Evolutionary conservation across 2,888 invertebrate genomes (phyloP), one percentile per base, ranked within the genome.

Genomic region (Lithophane ornitopus): DNA sequence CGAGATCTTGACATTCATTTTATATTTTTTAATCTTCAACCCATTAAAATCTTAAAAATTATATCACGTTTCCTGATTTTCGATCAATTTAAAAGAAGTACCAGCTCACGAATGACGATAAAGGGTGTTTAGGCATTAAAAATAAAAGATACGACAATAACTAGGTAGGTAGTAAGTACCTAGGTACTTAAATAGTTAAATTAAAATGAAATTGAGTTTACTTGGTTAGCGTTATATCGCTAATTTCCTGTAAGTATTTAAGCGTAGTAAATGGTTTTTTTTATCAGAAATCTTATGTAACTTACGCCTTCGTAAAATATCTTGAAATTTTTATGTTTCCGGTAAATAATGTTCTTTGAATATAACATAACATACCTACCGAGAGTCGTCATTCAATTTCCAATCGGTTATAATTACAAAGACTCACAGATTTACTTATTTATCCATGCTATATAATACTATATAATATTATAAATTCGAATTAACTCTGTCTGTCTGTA

Each of bases 1-100:
- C n/a, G 78, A 66, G 54, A 89, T 61, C 14, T 69, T 39, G 63
- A 84, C 26, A 81, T 84, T 87, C 87, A 91, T 49, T 49, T 19
- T 49, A 49, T 49, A 34, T 34, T 34, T 34, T 77, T 78, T 88
- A 65, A 73, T 73, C 22, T 68, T 70, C 41, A 49, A 69, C 16
- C 70, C 71, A 78, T 80, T 76, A 66, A 46, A 52, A 56, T 69
- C 39, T 65, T 70, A 28, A 34, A 39, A 69, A 11, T 4, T 16
- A 14, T 54, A 39, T 69, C 6, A 22, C 28, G 56, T 19, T 69
- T 70, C 19, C 28, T 19, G 22, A 46, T 69, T 69, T 78, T 26
- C 3, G 0, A 69, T 39, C 39, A 78, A 78, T 54, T 62, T 58
- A 22, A 70, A 74, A 59, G 14, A 34, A 44, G 9, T 68, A 39